These are phyloP conservation scores for Diachasmimorpha longicaudata DNA, from an alignment of 1,140 invertebrate species.

Conservation along the genomic window DNA sequence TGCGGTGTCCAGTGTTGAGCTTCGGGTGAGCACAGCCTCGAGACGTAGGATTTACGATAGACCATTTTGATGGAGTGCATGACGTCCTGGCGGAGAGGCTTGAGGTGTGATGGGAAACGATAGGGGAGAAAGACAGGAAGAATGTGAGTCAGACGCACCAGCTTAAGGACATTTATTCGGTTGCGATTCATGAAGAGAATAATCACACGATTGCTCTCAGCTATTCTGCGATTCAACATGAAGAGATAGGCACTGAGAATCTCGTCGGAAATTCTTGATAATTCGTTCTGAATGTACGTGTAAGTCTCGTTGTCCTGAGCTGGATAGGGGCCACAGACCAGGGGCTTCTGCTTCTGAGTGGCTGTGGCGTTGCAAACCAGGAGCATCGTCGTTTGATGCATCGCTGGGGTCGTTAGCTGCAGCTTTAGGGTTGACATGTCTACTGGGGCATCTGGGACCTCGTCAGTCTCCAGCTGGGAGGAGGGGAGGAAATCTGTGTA, in stretches of 20 bases:
- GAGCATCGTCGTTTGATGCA: slow-evolving; percentile 29
- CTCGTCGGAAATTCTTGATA: slow-evolving; percentile 39
- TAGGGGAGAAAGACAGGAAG: slow-evolving; percentile 44
- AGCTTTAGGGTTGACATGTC: background rate
- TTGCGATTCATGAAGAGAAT: slow-evolving; percentile 41
- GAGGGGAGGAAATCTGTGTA: slow-evolving; percentile 34
- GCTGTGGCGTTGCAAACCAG: slow-evolving; percentile 46
- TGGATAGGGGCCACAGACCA: slow-evolving; percentile 42
- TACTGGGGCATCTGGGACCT: background rate
- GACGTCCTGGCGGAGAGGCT: slow-evolving; percentile 41
- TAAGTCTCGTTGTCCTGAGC: slow-evolving; percentile 24
- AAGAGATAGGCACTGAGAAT: slow-evolving; percentile 41
- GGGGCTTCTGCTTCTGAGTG: slow-evolving; percentile 41
- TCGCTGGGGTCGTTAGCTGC: background rate
- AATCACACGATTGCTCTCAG: slow-evolving; percentile 33
- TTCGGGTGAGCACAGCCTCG: slow-evolving; percentile 4
- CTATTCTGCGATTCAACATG: slow-evolving; percentile 40
- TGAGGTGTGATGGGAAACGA: slow-evolving; percentile 39
- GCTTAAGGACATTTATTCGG: slow-evolving; percentile 33
- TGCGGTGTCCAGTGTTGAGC: slow-evolving; percentile 34
- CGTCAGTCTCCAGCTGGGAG: background rate
- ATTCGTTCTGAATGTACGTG: slow-evolving; percentile 35
- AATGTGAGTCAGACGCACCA: slow-evolving; percentile 39
- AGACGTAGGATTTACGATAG: slow-evolving; percentile 34
- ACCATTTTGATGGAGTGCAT: slow-evolving; percentile 49